A percentile compares a stretch with the other conserved stretches of the same genome.
phyloP scores from a whole-genome alignment of 1,140 invertebrate species.

The Lepidurus arcticus region DNA sequence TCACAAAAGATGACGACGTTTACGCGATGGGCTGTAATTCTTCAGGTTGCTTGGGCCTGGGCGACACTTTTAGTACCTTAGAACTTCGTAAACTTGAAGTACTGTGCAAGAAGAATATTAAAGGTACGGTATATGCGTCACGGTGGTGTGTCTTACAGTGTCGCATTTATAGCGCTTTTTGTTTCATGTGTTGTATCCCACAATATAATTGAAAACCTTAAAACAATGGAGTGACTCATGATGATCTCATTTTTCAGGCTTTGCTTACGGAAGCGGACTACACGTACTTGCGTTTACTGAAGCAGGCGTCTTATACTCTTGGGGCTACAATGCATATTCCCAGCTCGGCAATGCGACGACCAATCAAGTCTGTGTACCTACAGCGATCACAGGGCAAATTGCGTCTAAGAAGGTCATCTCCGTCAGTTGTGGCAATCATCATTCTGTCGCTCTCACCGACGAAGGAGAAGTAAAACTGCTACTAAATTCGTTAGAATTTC shows the following conservation, averaged over 20 bases:
- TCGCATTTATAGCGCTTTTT: background rate
- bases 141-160: background rate
- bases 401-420: conserved; percentile 50
- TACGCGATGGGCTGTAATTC: conserved; percentile 57
- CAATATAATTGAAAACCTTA: background rate
- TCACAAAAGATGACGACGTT: conserved; percentile 57
- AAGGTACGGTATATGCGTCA: conserved; percentile 39
- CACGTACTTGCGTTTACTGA: conserved; percentile 58
- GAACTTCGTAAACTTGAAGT: conserved; percentile 54
- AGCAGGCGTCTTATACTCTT: conserved; percentile 57
- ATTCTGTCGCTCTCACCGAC: conserved; percentile 55
- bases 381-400: conserved; percentile 48
- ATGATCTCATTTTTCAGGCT: conserved; percentile 42
- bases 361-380: conserved; percentile 51
- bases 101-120: conserved; percentile 55
- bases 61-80: conserved; percentile 52
- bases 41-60: conserved; percentile 56
- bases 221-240: conserved; percentile 20
- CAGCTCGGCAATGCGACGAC: conserved; percentile 57
- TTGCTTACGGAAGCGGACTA: conserved; percentile 60
- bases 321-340: conserved; percentile 61
- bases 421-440: conserved; percentile 59
- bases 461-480: conserved; percentile 52
- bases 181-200: background rate
- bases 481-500: too few relatives aligned